A percentile compares a stretch with the other conserved stretches of the same genome.
These are phyloP conservation scores for Lepus oiostolus DNA, from an alignment of 2,797 vertebrate genomes.

Conservation along the genomic window DNA sequence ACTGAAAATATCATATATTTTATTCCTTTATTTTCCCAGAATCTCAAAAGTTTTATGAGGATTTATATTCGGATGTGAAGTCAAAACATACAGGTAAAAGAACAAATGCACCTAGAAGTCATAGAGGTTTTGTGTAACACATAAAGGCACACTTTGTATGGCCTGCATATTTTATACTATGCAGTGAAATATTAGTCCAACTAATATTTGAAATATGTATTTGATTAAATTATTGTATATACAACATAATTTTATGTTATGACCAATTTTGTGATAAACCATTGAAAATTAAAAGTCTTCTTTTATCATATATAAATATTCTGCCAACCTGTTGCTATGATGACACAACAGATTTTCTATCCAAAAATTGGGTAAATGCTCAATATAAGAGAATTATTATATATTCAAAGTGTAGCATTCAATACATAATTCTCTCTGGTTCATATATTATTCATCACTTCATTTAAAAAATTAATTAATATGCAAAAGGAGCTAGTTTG, in stretches of 20 bases:
- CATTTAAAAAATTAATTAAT: not conserved
- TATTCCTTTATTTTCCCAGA: conserved; percentile 28
- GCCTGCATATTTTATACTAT: not conserved
- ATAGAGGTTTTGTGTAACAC: not conserved
- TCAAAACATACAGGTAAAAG: not conserved
- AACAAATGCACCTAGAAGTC: not conserved
- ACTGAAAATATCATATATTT: not conserved
- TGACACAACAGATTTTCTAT: not conserved
- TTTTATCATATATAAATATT: not conserved
- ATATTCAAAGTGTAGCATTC: not conserved
- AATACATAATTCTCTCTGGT: not conserved
- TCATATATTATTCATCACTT: not conserved
- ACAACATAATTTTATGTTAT: not conserved
- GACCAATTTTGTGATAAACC: conserved; percentile 21
- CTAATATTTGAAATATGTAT: not conserved
- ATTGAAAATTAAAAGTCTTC: not conserved
- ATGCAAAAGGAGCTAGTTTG: not conserved
- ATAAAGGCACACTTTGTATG: not conserved
- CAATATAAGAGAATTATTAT: not conserved
- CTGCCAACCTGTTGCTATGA: not conserved
- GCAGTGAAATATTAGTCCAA: not conserved
- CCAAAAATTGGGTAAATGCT: not conserved
- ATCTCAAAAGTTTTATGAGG: not conserved
- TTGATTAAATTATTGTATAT: not conserved
- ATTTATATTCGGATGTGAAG: conserved; percentile 39